phyloP scores from a whole-genome alignment of 1,140 invertebrate species.

The Amyelois transitella region DNA sequence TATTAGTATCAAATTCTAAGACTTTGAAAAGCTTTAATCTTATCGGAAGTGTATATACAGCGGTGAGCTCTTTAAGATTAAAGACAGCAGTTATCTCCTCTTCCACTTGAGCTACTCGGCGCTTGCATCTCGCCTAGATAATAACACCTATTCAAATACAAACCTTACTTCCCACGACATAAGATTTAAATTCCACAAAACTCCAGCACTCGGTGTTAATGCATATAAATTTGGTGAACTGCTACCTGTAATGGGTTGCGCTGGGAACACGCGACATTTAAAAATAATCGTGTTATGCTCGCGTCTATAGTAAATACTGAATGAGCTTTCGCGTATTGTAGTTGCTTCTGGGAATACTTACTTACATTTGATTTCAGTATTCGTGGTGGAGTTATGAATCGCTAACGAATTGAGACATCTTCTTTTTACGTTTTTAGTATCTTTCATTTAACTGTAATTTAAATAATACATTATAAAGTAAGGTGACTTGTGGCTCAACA shows the following conservation, averaged over 20 bases:
- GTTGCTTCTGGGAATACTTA: background rate
- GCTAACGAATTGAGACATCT: background rate
- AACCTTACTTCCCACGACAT: slow-evolving; percentile 29
- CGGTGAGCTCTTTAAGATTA: slow-evolving; percentile 64
- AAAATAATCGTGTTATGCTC: slow-evolving; percentile 31
- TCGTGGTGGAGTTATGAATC: background rate
- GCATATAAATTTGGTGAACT: slow-evolving; percentile 57
- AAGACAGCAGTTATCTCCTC: slow-evolving; percentile 53
- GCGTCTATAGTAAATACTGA: background rate
- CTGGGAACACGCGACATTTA: slow-evolving; percentile 40
- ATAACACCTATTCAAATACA: slow-evolving; percentile 27
- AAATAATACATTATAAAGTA: no score
- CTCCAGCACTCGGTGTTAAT: slow-evolving; percentile 30
- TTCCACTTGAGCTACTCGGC: slow-evolving; percentile 49
- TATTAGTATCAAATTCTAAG: background rate
- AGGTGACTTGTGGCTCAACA: no score
- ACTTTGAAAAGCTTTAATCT: background rate
- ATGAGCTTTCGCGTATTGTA: background rate
- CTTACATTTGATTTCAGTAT: background rate
- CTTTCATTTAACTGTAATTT: no score
- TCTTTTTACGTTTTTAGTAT: background rate
- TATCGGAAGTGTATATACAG: slow-evolving; percentile 9
- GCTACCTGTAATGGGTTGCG: slow-evolving; percentile 48
- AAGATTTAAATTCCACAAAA: slow-evolving; percentile 21
- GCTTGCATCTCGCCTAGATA: slow-evolving; percentile 21